Evolutionary conservation across 2,888 invertebrate genomes (phyloP), one percentile per base, ranked within the genome.

Genomic region (Hyles lineata): DNA sequence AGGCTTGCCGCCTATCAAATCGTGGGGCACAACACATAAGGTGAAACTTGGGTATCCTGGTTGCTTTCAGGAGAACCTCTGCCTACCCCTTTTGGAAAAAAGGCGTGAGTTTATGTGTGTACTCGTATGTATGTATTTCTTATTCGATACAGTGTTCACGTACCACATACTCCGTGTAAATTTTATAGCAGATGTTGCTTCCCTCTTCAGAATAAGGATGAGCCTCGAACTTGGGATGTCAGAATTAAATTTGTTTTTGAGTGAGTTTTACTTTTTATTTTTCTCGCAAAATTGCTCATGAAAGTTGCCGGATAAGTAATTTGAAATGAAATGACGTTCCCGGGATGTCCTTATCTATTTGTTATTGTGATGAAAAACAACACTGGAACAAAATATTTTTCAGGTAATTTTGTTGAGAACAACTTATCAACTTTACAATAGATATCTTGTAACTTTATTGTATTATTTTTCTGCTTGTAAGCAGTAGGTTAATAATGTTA

Each of bases 161-260:
- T 77, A 80, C 85, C 86, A 86, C 87, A 88, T 86, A 84, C 80
- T 80, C 80, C 78, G 86, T 87, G 86, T 89, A 90, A 90, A 89
- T 87, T 89, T 86, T 82, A 83, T 84, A 81, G 80, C 89, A 88
- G 86, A 87, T 89, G 89, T 78, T 77, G 77, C 77, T 76, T 78
- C 78, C 76, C 70, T 81, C 85, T 74, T 76, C 77, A 74, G 86
- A 88, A 89, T 87, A 87, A 81, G 83, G 81, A 89, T 89, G 86
- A 85, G 85, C 79, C 83, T 80, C 82, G 75, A 81, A 80, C 82
- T 82, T 85, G 83, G 82, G 87, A 87, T 85, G 77, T 81, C 76
- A 84, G 80, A 85, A 85, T 80, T 82, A 86, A 82, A 79, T 80
- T 67, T 67, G 67, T 67, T 62, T 50, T 43, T 23, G 67, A 67